Evolutionary conservation across 1,140 invertebrate species (phyloP).

Genomic region (Eufriesea mexicana): DNA sequence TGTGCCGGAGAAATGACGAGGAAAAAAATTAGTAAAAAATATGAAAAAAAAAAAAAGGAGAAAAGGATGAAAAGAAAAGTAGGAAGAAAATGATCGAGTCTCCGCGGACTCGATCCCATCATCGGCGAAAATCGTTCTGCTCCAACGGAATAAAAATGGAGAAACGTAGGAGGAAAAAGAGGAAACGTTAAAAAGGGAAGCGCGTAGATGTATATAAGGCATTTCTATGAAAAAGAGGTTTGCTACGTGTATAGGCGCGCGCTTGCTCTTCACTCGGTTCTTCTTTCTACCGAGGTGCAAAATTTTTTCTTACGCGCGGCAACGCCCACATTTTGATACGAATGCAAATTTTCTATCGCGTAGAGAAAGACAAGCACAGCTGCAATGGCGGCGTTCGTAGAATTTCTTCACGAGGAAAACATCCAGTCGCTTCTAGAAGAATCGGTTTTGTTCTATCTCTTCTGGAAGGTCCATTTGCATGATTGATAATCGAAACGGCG

Average conservation of each 20-base stretch:
- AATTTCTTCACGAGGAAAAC: constrained; percentile 57
- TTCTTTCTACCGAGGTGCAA: constrained; percentile 55
- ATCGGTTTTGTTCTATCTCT: constrained; percentile 30
- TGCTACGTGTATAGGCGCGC: constrained; percentile 36
- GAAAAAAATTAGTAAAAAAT: neutral
- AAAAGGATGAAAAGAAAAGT: neutral
- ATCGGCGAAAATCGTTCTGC: constrained; percentile 26
- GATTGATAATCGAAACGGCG: neutral
- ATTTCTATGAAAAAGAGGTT: constrained; percentile 6
- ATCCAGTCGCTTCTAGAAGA: constrained; percentile 20
- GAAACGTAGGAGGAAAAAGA: neutral
- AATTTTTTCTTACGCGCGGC: constrained; percentile 65
- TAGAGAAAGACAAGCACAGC: constrained; percentile 65
- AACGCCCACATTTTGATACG: constrained; percentile 79
- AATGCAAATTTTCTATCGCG: constrained; percentile 79
- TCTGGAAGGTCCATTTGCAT: constrained; percentile 17
- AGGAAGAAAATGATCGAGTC: neutral
- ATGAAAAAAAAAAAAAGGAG: neutral
- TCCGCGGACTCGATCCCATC: neutral
- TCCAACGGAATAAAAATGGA: constrained; percentile 23
- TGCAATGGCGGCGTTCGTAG: constrained; percentile 37
- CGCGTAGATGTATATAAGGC: neutral
- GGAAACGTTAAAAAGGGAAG: neutral
- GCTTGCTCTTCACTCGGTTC: constrained; percentile 71
- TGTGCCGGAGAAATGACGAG: neutral